Conservation (phyloP, 2,797 vertebrate genomes). For the Rhinoraja longicauda region DNA sequence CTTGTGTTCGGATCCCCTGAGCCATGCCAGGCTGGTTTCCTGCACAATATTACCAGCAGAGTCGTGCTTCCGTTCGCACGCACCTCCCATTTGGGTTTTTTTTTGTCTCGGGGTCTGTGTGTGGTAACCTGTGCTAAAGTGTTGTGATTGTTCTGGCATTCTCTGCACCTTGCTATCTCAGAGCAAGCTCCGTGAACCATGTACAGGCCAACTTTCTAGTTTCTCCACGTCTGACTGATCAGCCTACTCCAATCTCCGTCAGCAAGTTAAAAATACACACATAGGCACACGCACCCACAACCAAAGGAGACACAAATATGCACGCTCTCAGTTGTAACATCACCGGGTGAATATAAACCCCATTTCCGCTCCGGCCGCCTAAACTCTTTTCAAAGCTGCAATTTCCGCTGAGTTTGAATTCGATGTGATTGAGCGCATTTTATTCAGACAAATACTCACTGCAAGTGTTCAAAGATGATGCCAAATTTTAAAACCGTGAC, state of each 20-base stretch:
- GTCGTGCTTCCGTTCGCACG: not conserved
- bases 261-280: not conserved
- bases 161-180: constrained; percentile 10
- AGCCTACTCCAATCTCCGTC: constrained; percentile 23
- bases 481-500: not conserved
- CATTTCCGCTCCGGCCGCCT: not conserved
- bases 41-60: not conserved
- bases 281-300: no score
- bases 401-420: not conserved
- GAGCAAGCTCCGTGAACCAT: constrained; percentile 28
- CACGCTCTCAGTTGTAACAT: not conserved
- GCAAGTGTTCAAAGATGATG: not conserved
- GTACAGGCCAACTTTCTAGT: constrained; percentile 6
- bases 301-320: not conserved
- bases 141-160: constrained; percentile 21
- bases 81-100: not conserved
- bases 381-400: not conserved
- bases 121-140: constrained; percentile 25
- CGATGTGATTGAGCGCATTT: not conserved
- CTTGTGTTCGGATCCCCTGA: not conserved
- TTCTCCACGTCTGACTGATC: constrained; percentile 19
- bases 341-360: not conserved
- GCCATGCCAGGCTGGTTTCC: not conserved
- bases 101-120: not conserved
- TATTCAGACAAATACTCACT: not conserved